A percentile compares a stretch with the other conserved stretches of the same genome.
phyloP scores from a whole-genome alignment of 2,113 vertebrate species.

The Dicentrarchus labrax region DNA sequence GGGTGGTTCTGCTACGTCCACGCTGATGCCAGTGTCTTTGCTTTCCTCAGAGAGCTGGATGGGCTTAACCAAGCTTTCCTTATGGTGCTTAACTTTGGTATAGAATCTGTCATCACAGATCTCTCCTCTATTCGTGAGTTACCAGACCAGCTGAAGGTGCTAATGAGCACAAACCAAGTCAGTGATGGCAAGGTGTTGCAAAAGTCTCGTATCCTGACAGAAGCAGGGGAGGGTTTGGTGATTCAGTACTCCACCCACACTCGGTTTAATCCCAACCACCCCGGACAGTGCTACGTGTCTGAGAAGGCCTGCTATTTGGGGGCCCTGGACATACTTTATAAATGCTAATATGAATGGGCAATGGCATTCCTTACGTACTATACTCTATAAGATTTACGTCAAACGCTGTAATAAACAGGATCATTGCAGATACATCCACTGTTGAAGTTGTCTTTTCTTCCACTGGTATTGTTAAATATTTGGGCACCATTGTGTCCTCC shows the following conservation, averaged over 20 bases:
- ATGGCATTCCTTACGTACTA: not conserved
- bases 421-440: not conserved
- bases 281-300: constrained; percentile 89
- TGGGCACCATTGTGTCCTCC: not conserved
- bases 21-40: constrained; percentile 82
- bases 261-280: constrained; percentile 81
- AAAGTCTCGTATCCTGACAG: constrained; percentile 80
- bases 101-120: constrained; percentile 75
- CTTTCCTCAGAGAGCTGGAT: constrained; percentile 91
- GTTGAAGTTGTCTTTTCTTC: constrained; percentile 9
- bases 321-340: constrained; percentile 86
- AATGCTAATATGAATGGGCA: constrained; percentile 73
- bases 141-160: constrained; percentile 82
- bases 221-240: constrained; percentile 90
- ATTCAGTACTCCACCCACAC: constrained; percentile 85
- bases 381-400: not conserved
- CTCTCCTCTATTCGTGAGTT: constrained; percentile 84
- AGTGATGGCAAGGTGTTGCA: constrained; percentile 69
- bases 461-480: not conserved
- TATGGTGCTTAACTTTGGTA: constrained; percentile 93
- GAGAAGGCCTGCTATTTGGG: constrained; percentile 92
- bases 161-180: constrained; percentile 85
- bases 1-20: constrained; percentile 94
- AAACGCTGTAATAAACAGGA: constrained; percentile 16
- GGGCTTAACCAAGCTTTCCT: constrained; percentile 88